phyloP scores from a whole-genome alignment of 1,140 invertebrate genomes.

The Euura lappo region DNA sequence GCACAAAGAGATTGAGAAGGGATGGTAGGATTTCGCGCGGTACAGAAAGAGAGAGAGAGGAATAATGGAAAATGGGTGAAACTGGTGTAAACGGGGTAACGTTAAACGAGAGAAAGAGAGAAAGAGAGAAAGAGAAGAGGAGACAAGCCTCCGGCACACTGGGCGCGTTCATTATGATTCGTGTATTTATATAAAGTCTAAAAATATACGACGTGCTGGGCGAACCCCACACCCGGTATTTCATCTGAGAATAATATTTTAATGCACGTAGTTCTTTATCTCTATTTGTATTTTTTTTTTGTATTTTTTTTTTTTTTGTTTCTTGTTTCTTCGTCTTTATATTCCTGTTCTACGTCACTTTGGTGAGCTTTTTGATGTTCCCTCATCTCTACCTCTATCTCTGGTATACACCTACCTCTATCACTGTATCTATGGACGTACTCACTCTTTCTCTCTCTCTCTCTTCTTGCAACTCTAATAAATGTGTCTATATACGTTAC shows the following conservation, averaged over 20 bases:
- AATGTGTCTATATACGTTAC: too few relatives aligned
- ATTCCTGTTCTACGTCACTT: too few relatives aligned
- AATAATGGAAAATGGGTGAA: not conserved
- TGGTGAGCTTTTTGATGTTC: slow-evolving; percentile 2
- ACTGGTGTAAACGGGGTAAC: not conserved
- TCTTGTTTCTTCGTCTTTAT: not conserved
- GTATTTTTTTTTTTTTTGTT: slow-evolving; percentile 15
- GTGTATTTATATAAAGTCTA: slow-evolving; percentile 63
- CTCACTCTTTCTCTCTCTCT: slow-evolving; percentile 21
- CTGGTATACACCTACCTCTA: slow-evolving; percentile 22
- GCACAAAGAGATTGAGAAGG: not conserved
- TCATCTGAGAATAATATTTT: slow-evolving; percentile 64
- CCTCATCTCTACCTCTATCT: slow-evolving; percentile 23
- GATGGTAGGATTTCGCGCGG: not conserved
- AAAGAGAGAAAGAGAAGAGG: not conserved
- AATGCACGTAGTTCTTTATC: slow-evolving; percentile 48
- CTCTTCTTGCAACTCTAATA: not conserved
- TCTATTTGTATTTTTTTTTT: slow-evolving; percentile 15
- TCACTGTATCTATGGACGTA: slow-evolving; percentile 15
- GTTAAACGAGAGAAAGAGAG: not conserved
- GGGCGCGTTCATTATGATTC: slow-evolving; percentile 60
- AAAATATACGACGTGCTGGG: slow-evolving; percentile 58
- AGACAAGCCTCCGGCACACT: slow-evolving; percentile 23
- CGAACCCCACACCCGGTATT: slow-evolving; percentile 59
- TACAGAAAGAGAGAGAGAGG: too few relatives aligned